phyloP scores from a whole-genome alignment of 2,888 invertebrate species.

The Sphaeridia pumilis region DNA sequence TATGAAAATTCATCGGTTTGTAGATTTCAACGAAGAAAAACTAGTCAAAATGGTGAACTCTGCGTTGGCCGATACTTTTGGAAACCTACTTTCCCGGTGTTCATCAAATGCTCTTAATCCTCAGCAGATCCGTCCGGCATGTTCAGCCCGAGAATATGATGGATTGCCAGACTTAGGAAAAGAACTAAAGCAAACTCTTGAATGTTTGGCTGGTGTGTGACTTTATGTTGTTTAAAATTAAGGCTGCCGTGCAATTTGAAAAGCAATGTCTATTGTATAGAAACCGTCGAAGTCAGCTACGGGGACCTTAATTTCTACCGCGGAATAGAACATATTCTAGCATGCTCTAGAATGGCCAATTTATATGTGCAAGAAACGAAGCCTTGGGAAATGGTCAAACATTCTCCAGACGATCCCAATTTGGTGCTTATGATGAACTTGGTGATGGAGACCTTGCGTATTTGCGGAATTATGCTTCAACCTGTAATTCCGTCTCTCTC shows the following conservation, averaged over 20 bases:
- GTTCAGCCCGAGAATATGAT: slow-evolving; percentile 38
- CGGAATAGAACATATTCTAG: slow-evolving; percentile 64
- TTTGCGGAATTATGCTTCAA: slow-evolving; percentile 65
- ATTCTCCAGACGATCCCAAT: slow-evolving; percentile 42
- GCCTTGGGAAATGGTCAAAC: slow-evolving; percentile 76
- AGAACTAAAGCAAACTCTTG: too few species aligned
- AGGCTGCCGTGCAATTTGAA: too few species aligned
- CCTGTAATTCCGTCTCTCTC: slow-evolving; percentile 72
- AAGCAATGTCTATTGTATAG: too few species aligned
- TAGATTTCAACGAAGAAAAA: slow-evolving; percentile 73
- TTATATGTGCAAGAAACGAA: slow-evolving; percentile 70
- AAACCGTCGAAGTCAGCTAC: slow-evolving; percentile 56
- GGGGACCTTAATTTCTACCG: slow-evolving; percentile 66
- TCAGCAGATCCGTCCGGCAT: slow-evolving; percentile 55
- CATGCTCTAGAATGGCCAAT: slow-evolving; percentile 65
- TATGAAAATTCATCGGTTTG: too few species aligned
- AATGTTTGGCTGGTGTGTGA: too few species aligned
- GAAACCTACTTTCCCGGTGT: slow-evolving; percentile 76
- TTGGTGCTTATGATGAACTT: slow-evolving; percentile 65
- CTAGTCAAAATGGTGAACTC: slow-evolving; percentile 65
- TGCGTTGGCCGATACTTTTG: slow-evolving; percentile 82
- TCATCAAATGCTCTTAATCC: slow-evolving; percentile 67
- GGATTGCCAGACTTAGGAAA: too few species aligned
- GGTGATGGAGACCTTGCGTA: slow-evolving; percentile 70
- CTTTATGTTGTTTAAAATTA: too few species aligned